A percentile compares a stretch with the other conserved stretches of the same genome.
phyloP scores from a whole-genome alignment of 2,888 invertebrate genomes.

The Amblyjoppa proteus region DNA sequence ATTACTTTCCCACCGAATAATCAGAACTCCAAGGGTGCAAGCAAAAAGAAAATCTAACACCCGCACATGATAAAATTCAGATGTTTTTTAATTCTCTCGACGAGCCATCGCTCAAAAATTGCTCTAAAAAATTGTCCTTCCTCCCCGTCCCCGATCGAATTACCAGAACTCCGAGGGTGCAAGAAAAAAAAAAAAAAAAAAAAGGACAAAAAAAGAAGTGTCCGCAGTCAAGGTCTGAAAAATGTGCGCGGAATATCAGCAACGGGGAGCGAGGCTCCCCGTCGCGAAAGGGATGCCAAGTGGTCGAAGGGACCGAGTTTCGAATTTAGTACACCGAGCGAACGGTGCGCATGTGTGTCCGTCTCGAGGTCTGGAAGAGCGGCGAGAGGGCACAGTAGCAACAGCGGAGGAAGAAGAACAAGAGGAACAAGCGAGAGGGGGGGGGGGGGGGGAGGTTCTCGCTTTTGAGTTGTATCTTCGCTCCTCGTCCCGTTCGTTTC shows the following conservation, averaged over 20 bases:
- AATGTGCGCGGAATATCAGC: conserved; percentile 35
- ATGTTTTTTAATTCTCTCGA: not conserved
- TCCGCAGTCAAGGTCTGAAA: conserved; percentile 50
- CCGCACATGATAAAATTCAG: not conserved
- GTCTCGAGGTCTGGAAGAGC: not conserved
- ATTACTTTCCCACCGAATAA: not conserved
- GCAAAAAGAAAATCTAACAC: not conserved
- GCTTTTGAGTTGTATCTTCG: conserved; percentile 30
- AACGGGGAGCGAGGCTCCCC: not conserved
- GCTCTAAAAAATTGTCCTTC: not conserved
- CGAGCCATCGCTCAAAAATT: not conserved
- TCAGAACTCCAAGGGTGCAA: not conserved
- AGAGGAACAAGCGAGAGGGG: conserved; percentile 26
- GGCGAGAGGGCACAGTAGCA: conserved; percentile 37
- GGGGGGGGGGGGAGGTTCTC: not conserved
- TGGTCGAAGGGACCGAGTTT: conserved; percentile 22
- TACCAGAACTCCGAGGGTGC: not conserved
- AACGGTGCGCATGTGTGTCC: conserved; percentile 5
- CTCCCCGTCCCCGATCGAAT: not conserved
- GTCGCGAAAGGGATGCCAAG: conserved; percentile 21
- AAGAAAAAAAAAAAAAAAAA: not conserved
- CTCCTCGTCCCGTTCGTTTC: conserved; percentile 25
- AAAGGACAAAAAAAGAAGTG: conserved; percentile 12
- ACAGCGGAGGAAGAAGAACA: conserved; percentile 23
- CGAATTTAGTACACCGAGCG: not conserved